Evolutionary conservation across 1,140 invertebrate species (phyloP), one percentile per base, ranked within the genome.

Genomic region (Platorchestia sp.): DNA sequence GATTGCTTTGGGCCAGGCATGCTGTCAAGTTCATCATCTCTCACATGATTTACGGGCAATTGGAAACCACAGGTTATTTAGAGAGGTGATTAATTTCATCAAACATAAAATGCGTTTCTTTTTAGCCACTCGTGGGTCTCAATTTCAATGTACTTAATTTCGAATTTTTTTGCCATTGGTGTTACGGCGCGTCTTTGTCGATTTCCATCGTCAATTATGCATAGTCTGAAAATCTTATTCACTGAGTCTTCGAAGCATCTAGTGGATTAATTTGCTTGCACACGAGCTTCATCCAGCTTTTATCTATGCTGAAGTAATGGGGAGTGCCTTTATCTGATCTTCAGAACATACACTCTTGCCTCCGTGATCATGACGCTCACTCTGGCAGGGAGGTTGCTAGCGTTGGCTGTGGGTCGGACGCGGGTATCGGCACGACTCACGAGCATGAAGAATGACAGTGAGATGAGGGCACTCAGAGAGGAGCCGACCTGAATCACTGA

Each of bases 401-500:
- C 59, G 59, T 27, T 75, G 59, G 59, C 59, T 75, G 59, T 19
- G 59, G 59, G 27, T 75, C 10, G 59, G 59, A 75, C 59, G 59
- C 59, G 59, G 27, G 59, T 27, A 75, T 75, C 59, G 59, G 59
- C 59, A 75, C 59, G 59, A 75, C 59, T 75, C 59, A 75, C 59
- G 59, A 75, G 59, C 59, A 75, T 75, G 59, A 75, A 75, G 59
- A 75, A 75, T 75, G 59, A 75, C 59, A 75, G 59, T 75, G 59
- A 14, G 59, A 75, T 75, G 59, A 75, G 59, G 59, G 87, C 87
- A 42, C 10, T 41, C n/a, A 89, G 87, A 42, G 87, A 89, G 14
- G 87, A 41, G 6, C 41, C 44, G 91, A 93, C 91, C 91, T 47
- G 91, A 93, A 93, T 47, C 91, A 93, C 41, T 93, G 91, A 93